Evolutionary conservation across 2,888 invertebrate species (phyloP), one percentile per base, ranked within the genome.

Genomic region (Polydrusus pterygomalis): DNA sequence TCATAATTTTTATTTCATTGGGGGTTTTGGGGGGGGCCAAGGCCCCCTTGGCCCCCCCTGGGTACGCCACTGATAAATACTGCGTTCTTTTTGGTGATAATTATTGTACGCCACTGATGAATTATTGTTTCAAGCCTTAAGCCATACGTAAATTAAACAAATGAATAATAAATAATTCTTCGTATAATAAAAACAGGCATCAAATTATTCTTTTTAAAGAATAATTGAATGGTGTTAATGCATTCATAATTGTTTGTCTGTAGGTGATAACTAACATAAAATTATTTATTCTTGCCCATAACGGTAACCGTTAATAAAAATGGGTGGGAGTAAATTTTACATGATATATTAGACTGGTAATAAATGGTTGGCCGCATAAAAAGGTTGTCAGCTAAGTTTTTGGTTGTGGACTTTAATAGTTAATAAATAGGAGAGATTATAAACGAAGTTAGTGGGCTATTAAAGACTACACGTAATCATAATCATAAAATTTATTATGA

Each of bases 191-290:
- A 60, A 60, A 60, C 40, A 60, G 10, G 58, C 18, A 38, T 40
- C 38, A 60, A 18, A 18, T 10, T 38, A 38, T 60, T 38, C 17
- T 38, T 60, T 60, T 60, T 38, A 17, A 38, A 38, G 38, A 38
- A 60, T 49, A 63, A 63, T 63, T 64, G 47, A 64, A 47, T 47
- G 64, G 64, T 64, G 64, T 64, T 60, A 69, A 69, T 69, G 58
- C 34, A 45, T 58, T 69, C 56, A 60, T 69, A 69, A 69, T 69
- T 60, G 60, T 60, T 56, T 58, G 34, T 58, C 69, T 47, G 60
- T 58, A 69, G 69, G 69, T 69, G 69, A 69, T 69, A 69, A 69
- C 60, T 58, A 60, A 69, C 13, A 69, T 30, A 60, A 69, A 69
- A 45, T 69, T 43, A 17, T 58, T 58, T 60, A 25, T 45, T 60